Base-by-base conservation (phyloP, 2,888 invertebrate genomes). In the Dasypolia templi region DNA sequence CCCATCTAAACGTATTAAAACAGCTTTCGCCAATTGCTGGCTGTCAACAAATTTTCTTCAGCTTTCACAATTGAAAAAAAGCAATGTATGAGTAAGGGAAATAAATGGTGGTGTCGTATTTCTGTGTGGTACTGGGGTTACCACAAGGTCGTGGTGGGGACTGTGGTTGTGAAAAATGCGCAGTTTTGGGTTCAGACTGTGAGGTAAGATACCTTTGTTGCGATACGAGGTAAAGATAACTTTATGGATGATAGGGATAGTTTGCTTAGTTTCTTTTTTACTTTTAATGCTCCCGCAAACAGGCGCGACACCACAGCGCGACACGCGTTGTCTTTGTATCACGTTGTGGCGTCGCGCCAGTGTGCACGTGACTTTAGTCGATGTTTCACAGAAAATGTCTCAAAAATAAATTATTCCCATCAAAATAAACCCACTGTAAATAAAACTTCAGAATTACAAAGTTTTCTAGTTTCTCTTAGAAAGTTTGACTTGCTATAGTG, bases 101-200 rank as follows among this genome's bases (percentile, higher is more conserved):
- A 59, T 29, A 44, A 46, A 19, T 1, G 9, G 11, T 42, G 59
- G 67, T 56, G 5, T 44, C 39, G 6, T 53, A 26, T 22, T 46
- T 9, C 3, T 42, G 7, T 53, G 5, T 59, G 42, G 75, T 64
- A 26, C 14, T 55, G 51, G 66, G 46, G 32, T 44, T 67, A 75
- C 64, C 56, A 46, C 64, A 68, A 72, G 65, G 63, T 63, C 58
- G 66, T 71, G 75, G 66, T 51, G n/a, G 53, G 58, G 44, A n/a
- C 19, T 81, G 81, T 51, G 72, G 77, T 81, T 70, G 39, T 32
- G 6, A 51, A 53, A 73, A 73, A 77, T 81, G 58, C 22, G 72
- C 70, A 67, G 82, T 77, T 72, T 77, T 66, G 35, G 29, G 59
- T 51, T 69, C 69, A 63, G 32, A 44, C 46, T 44, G 39, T 55